These are phyloP conservation scores for Oasisia sp. DNA, from an alignment of 2,888 invertebrate species.

Conservation along the genomic window DNA sequence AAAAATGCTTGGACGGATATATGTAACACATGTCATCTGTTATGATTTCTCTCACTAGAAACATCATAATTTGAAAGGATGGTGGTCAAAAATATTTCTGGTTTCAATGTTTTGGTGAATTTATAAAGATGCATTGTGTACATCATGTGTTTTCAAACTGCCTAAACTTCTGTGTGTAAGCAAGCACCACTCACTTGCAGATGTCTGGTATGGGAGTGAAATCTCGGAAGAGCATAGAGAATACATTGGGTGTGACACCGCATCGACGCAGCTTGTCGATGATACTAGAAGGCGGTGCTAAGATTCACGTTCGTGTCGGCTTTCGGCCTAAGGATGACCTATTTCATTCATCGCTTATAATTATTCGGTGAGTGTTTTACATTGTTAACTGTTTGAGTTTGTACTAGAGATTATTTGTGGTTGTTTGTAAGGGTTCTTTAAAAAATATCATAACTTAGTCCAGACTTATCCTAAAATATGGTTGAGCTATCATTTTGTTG, in stretches of 20 bases:
- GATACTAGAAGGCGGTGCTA: conserved; percentile 72
- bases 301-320: conserved; percentile 65
- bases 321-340: conserved; percentile 68
- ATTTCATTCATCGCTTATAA: conserved; percentile 66
- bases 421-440: not conserved
- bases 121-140: not conserved
- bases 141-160: not conserved
- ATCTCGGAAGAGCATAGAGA: conserved; percentile 55
- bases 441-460: not conserved
- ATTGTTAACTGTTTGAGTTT: not conserved
- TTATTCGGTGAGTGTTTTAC: conserved; percentile 64
- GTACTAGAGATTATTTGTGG: not conserved
- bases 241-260: conserved; percentile 63
- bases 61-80: not conserved
- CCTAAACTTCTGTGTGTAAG: not conserved
- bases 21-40: too few relatives aligned
- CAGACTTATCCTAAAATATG: too few relatives aligned
- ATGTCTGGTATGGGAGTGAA: not conserved
- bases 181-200: not conserved
- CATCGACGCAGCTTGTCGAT: conserved; percentile 70
- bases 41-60: too few relatives aligned
- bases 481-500: too few relatives aligned
- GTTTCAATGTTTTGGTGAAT: not conserved
- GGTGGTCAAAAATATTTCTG: not conserved
- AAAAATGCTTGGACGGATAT: too few relatives aligned